These are phyloP conservation scores for Tachina fera DNA, from an alignment of 2,888 invertebrate species.

Conservation along the genomic window DNA sequence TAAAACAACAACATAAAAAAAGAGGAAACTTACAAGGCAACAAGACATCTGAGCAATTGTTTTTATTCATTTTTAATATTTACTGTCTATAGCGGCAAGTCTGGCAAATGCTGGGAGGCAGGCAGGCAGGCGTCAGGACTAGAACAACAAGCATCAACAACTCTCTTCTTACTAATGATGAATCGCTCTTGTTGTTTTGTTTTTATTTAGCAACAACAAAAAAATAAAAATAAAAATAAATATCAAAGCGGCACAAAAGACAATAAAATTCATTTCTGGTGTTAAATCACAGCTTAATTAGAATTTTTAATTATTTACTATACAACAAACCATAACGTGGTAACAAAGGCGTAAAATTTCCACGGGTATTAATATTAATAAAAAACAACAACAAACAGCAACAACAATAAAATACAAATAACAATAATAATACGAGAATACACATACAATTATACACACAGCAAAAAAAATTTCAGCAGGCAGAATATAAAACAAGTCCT, in stretches of 20 bases:
- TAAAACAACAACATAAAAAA: conserved; percentile 5
- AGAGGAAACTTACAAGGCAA: background rate
- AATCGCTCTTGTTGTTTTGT: conserved; percentile 18
- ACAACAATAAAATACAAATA: conserved; percentile 14
- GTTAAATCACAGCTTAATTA: conserved; percentile 73
- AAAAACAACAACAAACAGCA: conserved; percentile 53
- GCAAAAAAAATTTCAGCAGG: background rate
- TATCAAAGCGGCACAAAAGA: conserved; percentile 70
- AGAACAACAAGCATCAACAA: conserved; percentile 27
- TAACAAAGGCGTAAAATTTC: conserved; percentile 73
- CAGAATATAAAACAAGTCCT: conserved; percentile 19
- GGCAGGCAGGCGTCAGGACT: conserved; percentile 29
- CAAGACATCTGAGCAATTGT: conserved; percentile 14
- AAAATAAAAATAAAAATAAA: conserved; percentile 43
- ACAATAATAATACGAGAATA: conserved; percentile 23
- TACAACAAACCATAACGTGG: conserved; percentile 67
- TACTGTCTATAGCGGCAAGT: conserved; percentile 47
- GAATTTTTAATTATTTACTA: conserved; percentile 74
- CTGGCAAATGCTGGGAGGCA: conserved; percentile 53
- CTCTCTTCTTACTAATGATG: conserved; percentile 10
- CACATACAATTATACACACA: background rate
- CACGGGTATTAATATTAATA: conserved; percentile 72
- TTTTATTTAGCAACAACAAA: background rate
- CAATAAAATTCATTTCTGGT: conserved; percentile 71
- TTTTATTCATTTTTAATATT: conserved; percentile 23